Evolutionary conservation across 1,140 invertebrate species (phyloP).

Genomic region (Drosophila ambigua): DNA sequence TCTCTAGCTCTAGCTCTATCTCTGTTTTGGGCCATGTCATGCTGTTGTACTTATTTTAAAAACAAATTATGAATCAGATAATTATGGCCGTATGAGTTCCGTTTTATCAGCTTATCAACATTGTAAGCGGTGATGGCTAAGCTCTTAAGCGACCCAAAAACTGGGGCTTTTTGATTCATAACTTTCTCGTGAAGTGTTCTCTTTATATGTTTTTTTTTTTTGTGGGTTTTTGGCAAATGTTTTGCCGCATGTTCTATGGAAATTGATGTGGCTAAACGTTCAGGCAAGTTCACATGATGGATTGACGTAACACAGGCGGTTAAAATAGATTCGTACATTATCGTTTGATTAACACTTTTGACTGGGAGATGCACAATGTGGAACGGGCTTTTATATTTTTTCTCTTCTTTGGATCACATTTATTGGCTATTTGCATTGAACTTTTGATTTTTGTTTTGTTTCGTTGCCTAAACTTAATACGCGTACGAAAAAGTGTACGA

Average conservation of each 20-base stretch:
- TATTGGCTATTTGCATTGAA: slow-evolving; percentile 34
- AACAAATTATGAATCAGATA: slow-evolving; percentile 4
- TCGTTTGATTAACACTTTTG: slow-evolving; percentile 65
- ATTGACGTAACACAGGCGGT: slow-evolving; percentile 45
- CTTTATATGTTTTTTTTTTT: too few species aligned
- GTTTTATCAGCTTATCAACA: slow-evolving; percentile 22
- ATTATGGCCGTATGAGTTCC: neutral
- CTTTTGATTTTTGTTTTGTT: slow-evolving; percentile 29
- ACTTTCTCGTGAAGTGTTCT: neutral
- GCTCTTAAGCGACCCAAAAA: neutral
- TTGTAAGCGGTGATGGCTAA: slow-evolving; percentile 25
- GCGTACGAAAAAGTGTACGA: slow-evolving; percentile 21
- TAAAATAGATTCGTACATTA: slow-evolving; percentile 54
- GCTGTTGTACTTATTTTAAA: neutral
- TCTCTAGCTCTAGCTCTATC: neutral
- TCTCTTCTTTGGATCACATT: slow-evolving; percentile 6
- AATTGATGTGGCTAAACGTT: slow-evolving; percentile 31
- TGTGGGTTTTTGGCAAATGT: neutral
- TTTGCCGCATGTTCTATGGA: slow-evolving; percentile 22
- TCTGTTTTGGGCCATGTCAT: slow-evolving; percentile 19
- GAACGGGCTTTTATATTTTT: slow-evolving; percentile 24
- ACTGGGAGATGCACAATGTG: slow-evolving; percentile 18
- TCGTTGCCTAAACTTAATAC: slow-evolving; percentile 21
- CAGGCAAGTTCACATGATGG: slow-evolving; percentile 30
- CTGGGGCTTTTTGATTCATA: slow-evolving; percentile 9